These are phyloP conservation scores for Brachionichthys hirsutus DNA, from an alignment of 2,113 vertebrate genomes.

Conservation along the genomic window DNA sequence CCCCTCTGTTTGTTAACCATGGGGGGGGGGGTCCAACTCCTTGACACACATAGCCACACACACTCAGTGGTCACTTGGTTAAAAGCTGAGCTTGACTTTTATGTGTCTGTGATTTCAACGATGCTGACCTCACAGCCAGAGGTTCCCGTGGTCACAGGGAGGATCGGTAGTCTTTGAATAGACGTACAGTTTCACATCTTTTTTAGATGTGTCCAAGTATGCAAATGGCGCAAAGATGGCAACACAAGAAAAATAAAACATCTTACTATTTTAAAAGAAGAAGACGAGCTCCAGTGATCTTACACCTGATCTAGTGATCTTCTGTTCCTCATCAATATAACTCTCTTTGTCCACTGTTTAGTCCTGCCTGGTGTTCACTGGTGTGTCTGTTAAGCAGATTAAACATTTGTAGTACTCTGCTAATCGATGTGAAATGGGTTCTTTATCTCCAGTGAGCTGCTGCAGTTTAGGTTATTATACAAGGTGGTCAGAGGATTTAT, in stretches of 20 bases:
- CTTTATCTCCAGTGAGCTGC: constrained; percentile 1
- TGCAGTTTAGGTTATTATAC: constrained; percentile 6
- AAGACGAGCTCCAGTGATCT: no score
- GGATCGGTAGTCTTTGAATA: constrained; percentile 13
- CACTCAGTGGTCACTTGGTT: not conserved
- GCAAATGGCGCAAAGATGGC: constrained; percentile 6
- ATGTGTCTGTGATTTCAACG: constrained; percentile 3
- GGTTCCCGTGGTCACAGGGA: constrained; percentile 44
- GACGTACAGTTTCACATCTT: constrained; percentile 8
- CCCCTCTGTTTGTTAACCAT: constrained; percentile 43
- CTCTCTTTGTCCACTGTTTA: not conserved
- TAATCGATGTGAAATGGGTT: constrained; percentile 31
- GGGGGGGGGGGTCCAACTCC: constrained; percentile 26
- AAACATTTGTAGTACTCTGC: constrained; percentile 25
- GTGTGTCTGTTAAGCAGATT: constrained; percentile 46
- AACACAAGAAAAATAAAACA: not conserved
- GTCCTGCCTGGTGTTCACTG: constrained; percentile 33
- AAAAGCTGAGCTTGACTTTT: constrained; percentile 18
- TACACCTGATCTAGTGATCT: no score
- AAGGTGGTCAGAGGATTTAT: constrained; percentile 11
- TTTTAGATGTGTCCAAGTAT: no score
- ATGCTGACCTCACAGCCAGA: constrained; percentile 20
- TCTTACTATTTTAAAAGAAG: no score
- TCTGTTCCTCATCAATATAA: not conserved
- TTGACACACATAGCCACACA: constrained; percentile 1